Evolutionary conservation across 1,140 invertebrate species (phyloP), one percentile per base, ranked within the genome.

Genomic region (Cyclina sinensis): DNA sequence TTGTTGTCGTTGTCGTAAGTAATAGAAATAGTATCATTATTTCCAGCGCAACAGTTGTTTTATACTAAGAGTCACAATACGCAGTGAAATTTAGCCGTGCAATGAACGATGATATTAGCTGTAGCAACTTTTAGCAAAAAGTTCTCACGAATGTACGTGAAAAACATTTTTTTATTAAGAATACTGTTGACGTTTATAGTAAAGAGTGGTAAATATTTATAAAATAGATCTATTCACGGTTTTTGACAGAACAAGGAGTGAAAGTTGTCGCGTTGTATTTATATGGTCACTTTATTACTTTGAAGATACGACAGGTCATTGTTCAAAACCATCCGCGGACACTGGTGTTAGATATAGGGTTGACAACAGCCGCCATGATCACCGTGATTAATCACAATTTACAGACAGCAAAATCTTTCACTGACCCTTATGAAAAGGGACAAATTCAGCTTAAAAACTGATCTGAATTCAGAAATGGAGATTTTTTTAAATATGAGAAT

Each of bases 211-310:
- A 51, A n/a, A 51, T 16, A 78, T 78, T 78, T 78, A 78, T 32
- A 48, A 78, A 54, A 35, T 78, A 43, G n/a, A 51, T 51, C n/a
- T 24, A 51, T 54, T 78, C 35, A 78, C 16, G 2, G 27, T 7
- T 32, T 51, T 35, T 54, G 74, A 78, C 74, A 46, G 5, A 32
- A 35, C 21, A 32, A 54, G 62, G 48, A 54, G 65, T 74, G 82
- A 84, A 84, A 84, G n/a, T 84, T 84, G 82, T 84, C 82, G 37
- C 59, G n/a, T 24, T 24, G 48, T 54, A 51, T 84, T 73, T 84
- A 84, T 84, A 84, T 74, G 62, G 62, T 70, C 48, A 73, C 21
- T 84, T 73, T 68, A 73, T 84, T 73, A 51, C 82, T 73, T 73
- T 73, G 62, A 74, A 27, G 65, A 84, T 27, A 16, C 51, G 59